Conservation (phyloP, 2,797 vertebrate species). For the Sciaenops ocellatus region DNA sequence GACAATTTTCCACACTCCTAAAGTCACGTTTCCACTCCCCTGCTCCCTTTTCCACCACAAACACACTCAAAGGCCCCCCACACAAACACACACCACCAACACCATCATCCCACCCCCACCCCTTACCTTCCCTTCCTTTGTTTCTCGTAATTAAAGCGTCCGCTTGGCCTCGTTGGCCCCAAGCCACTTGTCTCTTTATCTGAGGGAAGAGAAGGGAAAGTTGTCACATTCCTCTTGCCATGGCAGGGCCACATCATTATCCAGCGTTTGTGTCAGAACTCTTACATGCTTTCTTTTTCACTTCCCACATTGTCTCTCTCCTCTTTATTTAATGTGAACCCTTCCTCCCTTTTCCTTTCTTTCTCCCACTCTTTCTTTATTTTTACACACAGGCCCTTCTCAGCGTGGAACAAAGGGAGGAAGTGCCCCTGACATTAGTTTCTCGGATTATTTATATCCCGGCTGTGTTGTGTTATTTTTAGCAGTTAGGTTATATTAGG, state of each 20-base stretch:
- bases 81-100: conserved; percentile 5
- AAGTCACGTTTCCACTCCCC: conserved; percentile 21
- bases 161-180: conserved; percentile 65
- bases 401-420: conserved; percentile 71
- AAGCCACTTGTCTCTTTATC: conserved; percentile 66
- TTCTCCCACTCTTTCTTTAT: conserved; percentile 61
- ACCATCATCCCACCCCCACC: conserved; percentile 1
- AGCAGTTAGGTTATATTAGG: conserved; percentile 75
- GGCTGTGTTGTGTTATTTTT: conserved; percentile 72
- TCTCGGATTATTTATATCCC: conserved; percentile 72
- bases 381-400: conserved; percentile 57
- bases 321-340: conserved; percentile 47
- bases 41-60: conserved; percentile 40
- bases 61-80: conserved; percentile 22
- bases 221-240: conserved; percentile 74
- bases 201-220: conserved; percentile 59
- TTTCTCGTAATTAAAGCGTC: conserved; percentile 79
- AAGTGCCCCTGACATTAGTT: conserved; percentile 71
- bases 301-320: conserved; percentile 55
- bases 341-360: conserved; percentile 44
- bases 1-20: conserved; percentile 7
- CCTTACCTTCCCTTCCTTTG: conserved; percentile 66
- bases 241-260: conserved; percentile 60
- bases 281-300: conserved; percentile 45
- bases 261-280: conserved; percentile 40